Evolutionary conservation across 2,113 vertebrate species (phyloP).

Genomic region (Tyto alba): DNA sequence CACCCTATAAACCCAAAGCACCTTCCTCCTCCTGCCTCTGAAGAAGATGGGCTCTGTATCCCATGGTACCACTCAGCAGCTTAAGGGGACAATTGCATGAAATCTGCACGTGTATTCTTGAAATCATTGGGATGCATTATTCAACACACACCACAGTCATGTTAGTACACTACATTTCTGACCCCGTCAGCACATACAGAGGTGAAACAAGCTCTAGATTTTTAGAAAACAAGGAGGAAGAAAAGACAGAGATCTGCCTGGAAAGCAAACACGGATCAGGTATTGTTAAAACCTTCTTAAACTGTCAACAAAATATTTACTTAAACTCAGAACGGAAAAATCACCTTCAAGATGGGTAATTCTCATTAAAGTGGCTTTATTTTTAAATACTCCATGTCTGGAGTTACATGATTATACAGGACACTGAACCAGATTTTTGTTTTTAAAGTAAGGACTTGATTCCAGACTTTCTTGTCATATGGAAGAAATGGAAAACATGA

Average conservation of each 20-base stretch:
- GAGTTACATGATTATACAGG: background rate
- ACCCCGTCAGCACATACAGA: background rate
- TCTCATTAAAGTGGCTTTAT: background rate
- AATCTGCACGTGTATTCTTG: background rate
- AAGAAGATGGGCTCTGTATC: background rate
- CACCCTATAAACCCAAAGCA: background rate
- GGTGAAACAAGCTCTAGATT: background rate
- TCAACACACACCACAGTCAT: background rate
- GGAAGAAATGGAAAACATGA: background rate
- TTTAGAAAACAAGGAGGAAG: background rate
- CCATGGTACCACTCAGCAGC: background rate
- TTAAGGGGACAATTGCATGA: background rate
- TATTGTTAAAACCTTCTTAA: slow-evolving; percentile 8
- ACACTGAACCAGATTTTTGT: background rate
- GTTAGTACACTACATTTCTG: background rate
- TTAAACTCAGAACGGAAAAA: slow-evolving; percentile 6
- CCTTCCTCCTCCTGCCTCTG: background rate
- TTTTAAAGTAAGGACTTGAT: slow-evolving; percentile 12
- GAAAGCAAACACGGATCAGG: background rate
- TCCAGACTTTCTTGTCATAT: slow-evolving; percentile 8
- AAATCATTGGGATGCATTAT: background rate
- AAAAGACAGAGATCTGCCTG: background rate
- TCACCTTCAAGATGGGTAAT: background rate
- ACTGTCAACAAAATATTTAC: background rate
- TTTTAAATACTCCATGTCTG: background rate